Conservation (phyloP, 2,113 vertebrate genomes). For the Agelaius tricolor region DNA sequence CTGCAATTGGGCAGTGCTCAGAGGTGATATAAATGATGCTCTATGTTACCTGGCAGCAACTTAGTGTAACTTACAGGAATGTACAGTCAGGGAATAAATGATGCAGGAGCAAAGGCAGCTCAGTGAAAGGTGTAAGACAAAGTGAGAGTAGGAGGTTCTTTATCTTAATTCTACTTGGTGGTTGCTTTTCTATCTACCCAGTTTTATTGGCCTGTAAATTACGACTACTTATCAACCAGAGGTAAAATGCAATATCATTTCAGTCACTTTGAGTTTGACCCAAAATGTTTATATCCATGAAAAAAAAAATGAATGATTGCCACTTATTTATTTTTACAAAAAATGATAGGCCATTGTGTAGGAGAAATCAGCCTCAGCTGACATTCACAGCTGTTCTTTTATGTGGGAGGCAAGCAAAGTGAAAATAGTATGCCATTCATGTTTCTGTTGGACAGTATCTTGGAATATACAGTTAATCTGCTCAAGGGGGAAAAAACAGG, state of each 20-base stretch:
- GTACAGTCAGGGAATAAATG: slow-evolving; percentile 47
- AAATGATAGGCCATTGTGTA: slow-evolving; percentile 51
- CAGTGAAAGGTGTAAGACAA: slow-evolving; percentile 53
- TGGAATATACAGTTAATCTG: slow-evolving; percentile 34
- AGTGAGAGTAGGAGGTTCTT: slow-evolving; percentile 52
- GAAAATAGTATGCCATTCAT: slow-evolving; percentile 3
- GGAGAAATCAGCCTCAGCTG: slow-evolving; percentile 45
- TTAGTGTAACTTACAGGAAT: slow-evolving; percentile 30
- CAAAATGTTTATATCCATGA: slow-evolving; percentile 47
- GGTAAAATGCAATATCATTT: slow-evolving; percentile 63
- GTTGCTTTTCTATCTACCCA: slow-evolving; percentile 54
- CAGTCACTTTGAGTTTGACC: slow-evolving; percentile 68
- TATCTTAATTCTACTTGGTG: slow-evolving; percentile 62
- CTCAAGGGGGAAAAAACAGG: slow-evolving; percentile 16
- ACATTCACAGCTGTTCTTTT: slow-evolving; percentile 51
- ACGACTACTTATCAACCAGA: slow-evolving; percentile 61
- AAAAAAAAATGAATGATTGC: slow-evolving; percentile 33
- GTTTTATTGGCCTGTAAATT: slow-evolving; percentile 60
- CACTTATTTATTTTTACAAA: slow-evolving; percentile 49
- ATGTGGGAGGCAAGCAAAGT: slow-evolving; percentile 45
- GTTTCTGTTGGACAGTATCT: slow-evolving; percentile 38
- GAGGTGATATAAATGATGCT: slow-evolving; percentile 41
- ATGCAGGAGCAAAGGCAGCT: slow-evolving; percentile 53
- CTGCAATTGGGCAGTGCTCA: neutral
- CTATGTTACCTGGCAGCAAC: slow-evolving; percentile 44